Evolutionary conservation across 1,140 invertebrate genomes (phyloP).

Genomic region (Heliconius melpomene): DNA sequence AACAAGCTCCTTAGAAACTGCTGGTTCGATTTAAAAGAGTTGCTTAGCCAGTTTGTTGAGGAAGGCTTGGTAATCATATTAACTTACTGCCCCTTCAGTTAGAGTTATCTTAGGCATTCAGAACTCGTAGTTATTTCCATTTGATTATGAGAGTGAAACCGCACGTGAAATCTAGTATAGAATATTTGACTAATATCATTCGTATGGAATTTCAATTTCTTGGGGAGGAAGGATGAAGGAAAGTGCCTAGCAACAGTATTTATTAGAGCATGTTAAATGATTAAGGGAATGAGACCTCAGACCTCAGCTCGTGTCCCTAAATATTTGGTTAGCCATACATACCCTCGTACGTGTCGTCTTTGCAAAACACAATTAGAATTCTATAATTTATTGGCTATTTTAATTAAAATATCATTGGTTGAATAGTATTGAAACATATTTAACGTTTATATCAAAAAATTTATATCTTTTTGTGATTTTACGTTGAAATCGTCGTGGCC

Average conservation of each 20-base stretch:
- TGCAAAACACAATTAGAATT: neutral
- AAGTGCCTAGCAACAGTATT: neutral
- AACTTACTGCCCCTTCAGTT: too few species aligned
- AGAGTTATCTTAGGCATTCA: too few species aligned
- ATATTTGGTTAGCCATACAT: constrained; percentile 1
- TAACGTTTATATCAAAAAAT: too few species aligned
- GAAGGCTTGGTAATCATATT: too few species aligned
- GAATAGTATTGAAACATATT: neutral
- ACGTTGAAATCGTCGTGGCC: too few species aligned
- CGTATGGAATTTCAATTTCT: neutral
- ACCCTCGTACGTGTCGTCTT: constrained; percentile 4
- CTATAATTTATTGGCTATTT: neutral
- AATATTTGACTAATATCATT: neutral
- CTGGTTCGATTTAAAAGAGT: too few species aligned
- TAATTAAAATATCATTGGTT: neutral
- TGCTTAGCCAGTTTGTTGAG: too few species aligned
- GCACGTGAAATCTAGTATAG: neutral
- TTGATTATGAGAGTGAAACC: too few species aligned
- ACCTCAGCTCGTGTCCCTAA: neutral
- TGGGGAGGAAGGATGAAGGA: neutral
- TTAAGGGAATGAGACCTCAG: constrained; percentile 10
- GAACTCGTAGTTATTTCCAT: too few species aligned
- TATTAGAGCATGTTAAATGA: constrained; percentile 11
- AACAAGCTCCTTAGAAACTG: too few species aligned
- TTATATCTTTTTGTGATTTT: too few species aligned